phyloP scores from a whole-genome alignment of 2,797 vertebrate genomes.

The Tenualosa ilisha region DNA sequence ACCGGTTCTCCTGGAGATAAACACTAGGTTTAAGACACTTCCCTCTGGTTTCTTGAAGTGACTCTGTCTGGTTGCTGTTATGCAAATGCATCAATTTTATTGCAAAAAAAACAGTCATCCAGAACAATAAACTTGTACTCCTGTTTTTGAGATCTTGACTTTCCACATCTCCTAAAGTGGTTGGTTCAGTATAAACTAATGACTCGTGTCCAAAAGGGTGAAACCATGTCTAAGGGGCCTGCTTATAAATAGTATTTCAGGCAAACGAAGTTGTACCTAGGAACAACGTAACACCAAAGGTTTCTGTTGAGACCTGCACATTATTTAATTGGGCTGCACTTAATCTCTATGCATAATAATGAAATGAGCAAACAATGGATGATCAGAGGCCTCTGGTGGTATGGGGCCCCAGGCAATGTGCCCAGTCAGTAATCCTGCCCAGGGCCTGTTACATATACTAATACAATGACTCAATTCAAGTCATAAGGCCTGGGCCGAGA shows the following conservation, averaged over 20 bases:
- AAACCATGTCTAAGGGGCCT: background rate
- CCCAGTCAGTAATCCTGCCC: background rate
- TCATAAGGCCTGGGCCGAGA: background rate
- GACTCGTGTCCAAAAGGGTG: background rate
- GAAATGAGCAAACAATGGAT: background rate
- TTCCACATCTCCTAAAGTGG: slow-evolving; percentile 2
- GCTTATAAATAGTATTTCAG: background rate
- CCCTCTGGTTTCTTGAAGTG: background rate
- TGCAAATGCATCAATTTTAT: background rate
- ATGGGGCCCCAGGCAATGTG: background rate
- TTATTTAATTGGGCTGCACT: background rate
- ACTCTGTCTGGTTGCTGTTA: background rate
- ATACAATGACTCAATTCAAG: slow-evolving; percentile 16
- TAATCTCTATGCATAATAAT: background rate
- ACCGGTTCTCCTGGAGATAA: slow-evolving; percentile 1
- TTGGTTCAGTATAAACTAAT: background rate
- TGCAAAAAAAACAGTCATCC: background rate
- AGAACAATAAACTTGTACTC: background rate
- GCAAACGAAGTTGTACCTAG: background rate
- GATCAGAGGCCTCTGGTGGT: background rate
- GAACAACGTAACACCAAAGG: background rate
- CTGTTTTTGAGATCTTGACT: background rate
- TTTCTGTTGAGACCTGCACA: background rate
- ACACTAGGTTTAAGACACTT: background rate
- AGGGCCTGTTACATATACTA: background rate